Evolutionary conservation across 1,140 invertebrate genomes (phyloP).

Genomic region (Papilio aristodemus): DNA sequence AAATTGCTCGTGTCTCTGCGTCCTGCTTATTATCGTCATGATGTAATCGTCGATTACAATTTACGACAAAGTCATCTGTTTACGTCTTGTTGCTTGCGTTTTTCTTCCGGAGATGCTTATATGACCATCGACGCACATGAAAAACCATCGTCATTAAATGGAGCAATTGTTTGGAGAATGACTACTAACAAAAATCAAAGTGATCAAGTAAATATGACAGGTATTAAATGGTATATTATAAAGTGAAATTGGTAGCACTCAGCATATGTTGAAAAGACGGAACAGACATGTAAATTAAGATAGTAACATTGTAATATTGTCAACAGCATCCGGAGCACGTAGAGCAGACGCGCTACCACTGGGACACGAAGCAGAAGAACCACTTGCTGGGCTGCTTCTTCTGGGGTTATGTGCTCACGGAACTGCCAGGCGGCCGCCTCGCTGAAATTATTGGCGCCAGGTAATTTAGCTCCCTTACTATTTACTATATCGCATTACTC

Average conservation of each 20-base stretch:
- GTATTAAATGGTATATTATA: too few species aligned
- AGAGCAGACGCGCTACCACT: constrained; percentile 81
- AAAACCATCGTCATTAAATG: too few species aligned
- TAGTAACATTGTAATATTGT: background rate
- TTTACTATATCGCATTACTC: too few species aligned
- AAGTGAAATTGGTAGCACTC: too few species aligned
- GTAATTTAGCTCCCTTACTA: constrained; percentile 44
- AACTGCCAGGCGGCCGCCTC: constrained; percentile 91
- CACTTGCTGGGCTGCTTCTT: constrained; percentile 92
- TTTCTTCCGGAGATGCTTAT: background rate
- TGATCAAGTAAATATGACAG: too few species aligned
- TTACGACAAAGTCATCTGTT: background rate
- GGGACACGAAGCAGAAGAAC: constrained; percentile 88
- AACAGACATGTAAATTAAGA: background rate
- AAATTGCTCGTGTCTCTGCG: background rate
- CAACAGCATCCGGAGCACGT: constrained; percentile 67
- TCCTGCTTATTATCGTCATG: background rate
- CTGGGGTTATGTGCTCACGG: constrained; percentile 94
- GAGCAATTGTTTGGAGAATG: too few species aligned
- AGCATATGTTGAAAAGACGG: too few species aligned
- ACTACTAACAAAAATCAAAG: too few species aligned
- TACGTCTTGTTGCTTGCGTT: background rate
- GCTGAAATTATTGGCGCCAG: constrained; percentile 91
- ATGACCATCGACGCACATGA: too few species aligned
- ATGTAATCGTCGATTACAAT: constrained; percentile 7